phyloP scores from a whole-genome alignment of 2,888 invertebrate species.

The Andrena bucephala region DNA sequence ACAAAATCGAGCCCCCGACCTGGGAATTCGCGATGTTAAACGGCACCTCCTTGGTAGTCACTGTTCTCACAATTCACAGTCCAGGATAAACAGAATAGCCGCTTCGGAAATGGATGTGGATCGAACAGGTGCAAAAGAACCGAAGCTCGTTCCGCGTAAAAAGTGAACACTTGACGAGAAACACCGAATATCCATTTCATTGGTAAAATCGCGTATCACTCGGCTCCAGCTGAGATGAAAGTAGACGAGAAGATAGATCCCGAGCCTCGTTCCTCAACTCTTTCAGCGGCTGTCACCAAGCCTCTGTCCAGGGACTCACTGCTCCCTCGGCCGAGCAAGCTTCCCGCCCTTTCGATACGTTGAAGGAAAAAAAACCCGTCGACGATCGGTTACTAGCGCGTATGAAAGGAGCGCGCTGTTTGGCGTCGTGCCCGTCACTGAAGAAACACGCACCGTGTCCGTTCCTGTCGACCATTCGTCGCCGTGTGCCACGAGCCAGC shows the following conservation, averaged over 20 bases:
- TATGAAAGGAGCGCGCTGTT: constrained; percentile 36
- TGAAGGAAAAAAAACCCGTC: background rate
- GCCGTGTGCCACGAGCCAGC: constrained; percentile 50
- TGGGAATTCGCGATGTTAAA: background rate
- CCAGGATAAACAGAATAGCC: too few relatives aligned
- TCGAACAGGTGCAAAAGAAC: too few relatives aligned
- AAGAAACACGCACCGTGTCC: constrained; percentile 57
- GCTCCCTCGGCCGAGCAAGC: background rate
- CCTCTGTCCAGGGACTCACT: background rate
- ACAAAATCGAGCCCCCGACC: background rate
- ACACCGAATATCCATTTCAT: too few relatives aligned
- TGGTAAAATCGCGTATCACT: too few relatives aligned
- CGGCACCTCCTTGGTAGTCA: too few relatives aligned
- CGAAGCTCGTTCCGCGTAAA: too few relatives aligned
- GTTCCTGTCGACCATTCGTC: constrained; percentile 62
- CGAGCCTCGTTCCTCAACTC: background rate
- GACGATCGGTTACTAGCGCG: background rate
- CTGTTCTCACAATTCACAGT: too few relatives aligned
- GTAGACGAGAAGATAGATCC: too few relatives aligned
- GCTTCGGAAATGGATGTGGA: too few relatives aligned
- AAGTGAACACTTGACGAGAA: too few relatives aligned
- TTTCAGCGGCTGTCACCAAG: background rate
- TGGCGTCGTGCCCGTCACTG: constrained; percentile 56
- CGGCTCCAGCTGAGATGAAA: too few relatives aligned
- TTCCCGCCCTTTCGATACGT: constrained; percentile 1